Conservation (phyloP, 2,888 invertebrate genomes). For the Leuctra nigra region DNA sequence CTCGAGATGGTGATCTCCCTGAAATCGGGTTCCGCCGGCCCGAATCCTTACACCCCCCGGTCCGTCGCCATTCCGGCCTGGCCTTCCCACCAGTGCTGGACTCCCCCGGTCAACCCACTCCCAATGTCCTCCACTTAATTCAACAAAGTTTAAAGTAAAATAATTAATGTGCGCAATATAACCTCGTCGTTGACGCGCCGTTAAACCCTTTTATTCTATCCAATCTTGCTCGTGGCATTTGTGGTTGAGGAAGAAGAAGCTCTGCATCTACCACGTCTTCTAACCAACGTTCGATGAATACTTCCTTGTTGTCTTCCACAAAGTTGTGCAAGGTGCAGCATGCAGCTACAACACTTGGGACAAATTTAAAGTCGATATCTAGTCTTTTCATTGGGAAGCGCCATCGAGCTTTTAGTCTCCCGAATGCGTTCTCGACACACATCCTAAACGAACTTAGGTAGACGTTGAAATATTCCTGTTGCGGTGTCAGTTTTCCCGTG, state of each 20-base stretch:
- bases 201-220: too few species aligned
- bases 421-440: constrained; percentile 33
- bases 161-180: too few species aligned
- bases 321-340: constrained; percentile 32
- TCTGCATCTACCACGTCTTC: constrained; percentile 13
- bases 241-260: constrained; percentile 19
- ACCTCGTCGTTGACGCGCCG: too few species aligned
- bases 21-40: too few species aligned
- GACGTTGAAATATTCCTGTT: constrained; percentile 32
- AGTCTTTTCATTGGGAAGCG: constrained; percentile 30
- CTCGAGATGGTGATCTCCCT: too few species aligned
- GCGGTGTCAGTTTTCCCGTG: constrained; percentile 17
- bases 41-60: too few species aligned
- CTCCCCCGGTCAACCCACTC: too few species aligned
- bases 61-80: too few species aligned
- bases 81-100: too few species aligned
- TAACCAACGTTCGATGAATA: constrained; percentile 22
- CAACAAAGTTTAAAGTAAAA: too few species aligned
- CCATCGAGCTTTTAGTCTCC: constrained; percentile 33
- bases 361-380: constrained; percentile 30
- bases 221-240: neutral
- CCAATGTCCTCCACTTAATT: too few species aligned
- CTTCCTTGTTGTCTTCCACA: constrained; percentile 27
- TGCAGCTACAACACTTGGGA: constrained; percentile 30
- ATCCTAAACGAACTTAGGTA: constrained; percentile 27